Percentiles rank a stretch among this genome's conserved stretches.
These are phyloP conservation scores for Pammene fasciana DNA, from an alignment of 2,888 invertebrate genomes.

Conservation along the genomic window DNA sequence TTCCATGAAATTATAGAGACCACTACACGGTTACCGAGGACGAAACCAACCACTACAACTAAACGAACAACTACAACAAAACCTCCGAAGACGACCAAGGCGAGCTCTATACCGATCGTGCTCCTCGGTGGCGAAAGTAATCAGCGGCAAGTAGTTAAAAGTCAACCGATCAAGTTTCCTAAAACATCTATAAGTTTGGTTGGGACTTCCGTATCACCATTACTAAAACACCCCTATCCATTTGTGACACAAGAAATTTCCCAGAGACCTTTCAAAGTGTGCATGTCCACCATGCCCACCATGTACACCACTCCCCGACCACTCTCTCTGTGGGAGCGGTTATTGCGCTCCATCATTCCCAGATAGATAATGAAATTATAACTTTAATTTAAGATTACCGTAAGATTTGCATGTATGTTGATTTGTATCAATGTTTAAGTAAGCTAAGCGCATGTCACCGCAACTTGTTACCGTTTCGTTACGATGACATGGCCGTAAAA, in stretches of 20 bases:
- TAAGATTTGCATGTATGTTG: constrained; percentile 10
- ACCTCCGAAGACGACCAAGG: constrained; percentile 48
- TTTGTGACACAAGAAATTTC: constrained; percentile 64
- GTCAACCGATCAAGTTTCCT: constrained; percentile 59
- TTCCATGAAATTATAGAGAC: constrained; percentile 74
- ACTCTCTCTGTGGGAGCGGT: constrained; percentile 65
- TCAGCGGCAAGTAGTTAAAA: constrained; percentile 61
- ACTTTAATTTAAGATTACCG: constrained; percentile 24
- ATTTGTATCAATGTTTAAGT: not conserved
- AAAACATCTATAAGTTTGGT: constrained; percentile 67
- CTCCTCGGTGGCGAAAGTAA: constrained; percentile 66
- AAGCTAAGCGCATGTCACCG: constrained; percentile 13
- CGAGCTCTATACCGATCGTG: constrained; percentile 63
- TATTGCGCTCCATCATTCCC: constrained; percentile 68
- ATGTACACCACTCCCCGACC: constrained; percentile 57
- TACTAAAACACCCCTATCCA: constrained; percentile 70
- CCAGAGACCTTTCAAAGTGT: constrained; percentile 65
- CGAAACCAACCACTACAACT: constrained; percentile 32
- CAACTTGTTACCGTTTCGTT: constrained; percentile 15
- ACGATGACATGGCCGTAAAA: constrained; percentile 17
- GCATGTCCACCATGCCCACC: constrained; percentile 62
- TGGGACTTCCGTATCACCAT: constrained; percentile 68
- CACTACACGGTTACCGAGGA: constrained; percentile 50
- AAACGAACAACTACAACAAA: constrained; percentile 31
- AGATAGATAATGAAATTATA: constrained; percentile 49